Evolutionary conservation across 2,113 vertebrate species (phyloP).

Genomic region (Cyphomyrus discorhynchus): DNA sequence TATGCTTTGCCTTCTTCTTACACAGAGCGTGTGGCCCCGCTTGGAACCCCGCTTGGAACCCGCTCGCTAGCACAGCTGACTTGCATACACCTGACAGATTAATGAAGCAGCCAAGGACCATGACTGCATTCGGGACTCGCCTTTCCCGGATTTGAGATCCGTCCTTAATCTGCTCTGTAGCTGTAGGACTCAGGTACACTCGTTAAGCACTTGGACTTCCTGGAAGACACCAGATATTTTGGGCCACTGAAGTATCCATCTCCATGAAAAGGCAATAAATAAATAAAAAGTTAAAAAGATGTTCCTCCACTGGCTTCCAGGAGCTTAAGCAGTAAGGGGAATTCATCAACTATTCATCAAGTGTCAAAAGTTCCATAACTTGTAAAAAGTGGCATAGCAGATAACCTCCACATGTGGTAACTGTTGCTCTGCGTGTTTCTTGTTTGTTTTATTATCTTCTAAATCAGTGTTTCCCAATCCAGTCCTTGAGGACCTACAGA

Average conservation of each 20-base stretch:
- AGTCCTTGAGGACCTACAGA: not conserved
- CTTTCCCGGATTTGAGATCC: not conserved
- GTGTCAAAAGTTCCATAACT: not conserved
- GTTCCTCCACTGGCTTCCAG: not conserved
- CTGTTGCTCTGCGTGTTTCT: not conserved
- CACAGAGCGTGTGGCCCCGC: not conserved
- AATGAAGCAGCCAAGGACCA: not conserved
- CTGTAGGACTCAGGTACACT: not conserved
- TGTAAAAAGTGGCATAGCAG: not conserved
- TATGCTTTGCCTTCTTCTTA: not conserved
- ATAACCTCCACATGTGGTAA: not conserved
- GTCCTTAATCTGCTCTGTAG: not conserved
- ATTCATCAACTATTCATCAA: not conserved
- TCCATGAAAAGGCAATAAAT: not conserved
- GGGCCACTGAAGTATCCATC: not conserved
- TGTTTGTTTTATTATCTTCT: not conserved
- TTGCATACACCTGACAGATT: not conserved
- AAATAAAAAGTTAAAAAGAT: not conserved
- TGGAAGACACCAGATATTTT: not conserved
- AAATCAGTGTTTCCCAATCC: not conserved
- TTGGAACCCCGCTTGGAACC: not conserved
- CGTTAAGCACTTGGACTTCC: not conserved
- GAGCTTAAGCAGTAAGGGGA: not conserved
- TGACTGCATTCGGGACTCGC: not conserved
- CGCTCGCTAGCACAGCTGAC: not conserved